Percentiles rank a stretch among this genome's conserved stretches.
Conservation (phyloP, 2,888 invertebrate genomes). For the Caenorhabditis angaria region DNA sequence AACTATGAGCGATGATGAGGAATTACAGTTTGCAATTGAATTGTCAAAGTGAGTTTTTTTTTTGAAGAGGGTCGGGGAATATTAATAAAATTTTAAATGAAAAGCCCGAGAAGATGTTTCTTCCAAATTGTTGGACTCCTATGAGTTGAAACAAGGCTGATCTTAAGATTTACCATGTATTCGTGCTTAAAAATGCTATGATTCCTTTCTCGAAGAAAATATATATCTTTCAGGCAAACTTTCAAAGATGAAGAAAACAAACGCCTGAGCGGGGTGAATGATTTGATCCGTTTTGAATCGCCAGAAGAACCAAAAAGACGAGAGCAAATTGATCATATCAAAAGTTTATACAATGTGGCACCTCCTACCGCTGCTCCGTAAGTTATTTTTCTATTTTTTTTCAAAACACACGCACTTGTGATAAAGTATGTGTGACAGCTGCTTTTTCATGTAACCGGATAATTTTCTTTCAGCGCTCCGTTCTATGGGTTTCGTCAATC, state of each 20-base stretch:
- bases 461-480: conserved; percentile 15
- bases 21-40: conserved; percentile 50
- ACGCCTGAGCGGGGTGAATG: conserved; percentile 26
- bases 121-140: conserved; percentile 21
- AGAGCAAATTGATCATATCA: conserved; percentile 51
- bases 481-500: conserved; percentile 5
- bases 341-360: conserved; percentile 44
- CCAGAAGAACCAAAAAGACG: conserved; percentile 50
- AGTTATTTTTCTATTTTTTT: conserved; percentile 1
- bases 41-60: conserved; percentile 49
- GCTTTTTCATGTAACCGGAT: too few relatives aligned
- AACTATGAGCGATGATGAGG: conserved; percentile 47
- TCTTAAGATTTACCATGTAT: too few relatives aligned
- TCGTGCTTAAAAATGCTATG: too few relatives aligned
- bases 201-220: not conserved
- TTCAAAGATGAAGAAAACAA: conserved; percentile 42
- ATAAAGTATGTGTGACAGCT: too few relatives aligned
- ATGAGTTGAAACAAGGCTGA: too few relatives aligned
- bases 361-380: not conserved
- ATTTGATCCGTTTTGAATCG: conserved; percentile 47
- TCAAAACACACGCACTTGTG: not conserved
- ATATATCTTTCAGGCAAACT: conserved; percentile 35
- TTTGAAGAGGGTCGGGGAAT: not conserved
- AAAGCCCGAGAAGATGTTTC: too few relatives aligned
- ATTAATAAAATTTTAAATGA: too few relatives aligned